Evolutionary conservation across 1,140 invertebrate genomes (phyloP).

Genomic region (Aphaenogaster ashmeadi): DNA sequence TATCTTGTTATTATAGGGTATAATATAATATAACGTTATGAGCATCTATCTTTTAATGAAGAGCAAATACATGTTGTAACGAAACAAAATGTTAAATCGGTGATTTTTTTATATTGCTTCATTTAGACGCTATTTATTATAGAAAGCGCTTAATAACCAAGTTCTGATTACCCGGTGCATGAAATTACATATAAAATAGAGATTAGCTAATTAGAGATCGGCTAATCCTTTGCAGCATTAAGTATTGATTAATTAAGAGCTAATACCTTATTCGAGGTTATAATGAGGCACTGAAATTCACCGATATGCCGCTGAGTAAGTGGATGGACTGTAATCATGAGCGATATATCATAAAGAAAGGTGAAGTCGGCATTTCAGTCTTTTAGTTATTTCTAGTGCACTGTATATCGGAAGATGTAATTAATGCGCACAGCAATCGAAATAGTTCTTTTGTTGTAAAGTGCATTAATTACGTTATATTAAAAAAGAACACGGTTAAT

Average conservation of each 20-base stretch:
- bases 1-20: neutral
- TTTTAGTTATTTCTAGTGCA: slow-evolving; percentile 23
- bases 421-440: slow-evolving; percentile 11
- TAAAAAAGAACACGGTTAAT: neutral
- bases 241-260: slow-evolving; percentile 35
- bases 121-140: slow-evolving; percentile 20
- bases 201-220: slow-evolving; percentile 7
- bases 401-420: neutral
- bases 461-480: neutral
- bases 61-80: neutral
- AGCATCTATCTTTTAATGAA: neutral
- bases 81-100: slow-evolving; percentile 7
- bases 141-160: neutral
- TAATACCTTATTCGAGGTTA: slow-evolving; percentile 15
- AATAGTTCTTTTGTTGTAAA: slow-evolving; percentile 8
- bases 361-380: slow-evolving; percentile 18
- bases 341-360: slow-evolving; percentile 28
- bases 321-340: slow-evolving; percentile 4
- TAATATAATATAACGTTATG: neutral
- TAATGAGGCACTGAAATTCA: slow-evolving; percentile 17
- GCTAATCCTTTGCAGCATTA: neutral
- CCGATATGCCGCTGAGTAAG: neutral
- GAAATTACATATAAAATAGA: neutral
- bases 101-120: neutral
- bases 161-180: neutral